Conservation (phyloP, 2,797 vertebrate genomes). For the Trachurus trachurus region DNA sequence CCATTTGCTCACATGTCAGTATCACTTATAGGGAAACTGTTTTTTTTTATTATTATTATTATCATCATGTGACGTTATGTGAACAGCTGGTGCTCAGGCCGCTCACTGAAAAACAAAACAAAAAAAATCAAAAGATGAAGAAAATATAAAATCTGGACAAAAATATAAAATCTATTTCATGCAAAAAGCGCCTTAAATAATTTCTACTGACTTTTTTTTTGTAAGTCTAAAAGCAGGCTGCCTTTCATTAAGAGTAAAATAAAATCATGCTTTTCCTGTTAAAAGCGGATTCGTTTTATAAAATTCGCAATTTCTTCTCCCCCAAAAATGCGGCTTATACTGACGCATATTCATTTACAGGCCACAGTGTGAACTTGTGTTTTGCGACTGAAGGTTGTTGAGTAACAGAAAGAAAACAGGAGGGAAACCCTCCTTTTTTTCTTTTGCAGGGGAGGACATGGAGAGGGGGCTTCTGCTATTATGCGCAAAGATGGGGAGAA, state of each 20-base stretch:
- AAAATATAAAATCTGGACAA: no score
- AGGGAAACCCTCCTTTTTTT: conserved; percentile 8
- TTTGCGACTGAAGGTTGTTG: conserved; percentile 62
- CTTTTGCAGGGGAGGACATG: conserved; percentile 63
- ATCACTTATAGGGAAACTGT: no score
- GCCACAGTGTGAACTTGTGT: neutral
- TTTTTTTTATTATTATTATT: neutral
- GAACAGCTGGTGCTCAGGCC: neutral
- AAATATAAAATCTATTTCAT: no score
- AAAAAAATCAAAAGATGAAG: neutral
- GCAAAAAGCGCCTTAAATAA: neutral
- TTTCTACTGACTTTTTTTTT: neutral
- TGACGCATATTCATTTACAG: no score
- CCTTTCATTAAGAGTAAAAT: no score
- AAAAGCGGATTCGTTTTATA: no score
- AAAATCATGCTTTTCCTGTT: no score
- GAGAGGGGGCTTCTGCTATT: conserved; percentile 88
- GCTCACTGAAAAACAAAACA: neutral
- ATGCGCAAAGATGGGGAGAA: conserved; percentile 93
- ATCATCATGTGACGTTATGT: neutral
- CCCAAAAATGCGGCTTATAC: no score
- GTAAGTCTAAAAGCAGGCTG: no score
- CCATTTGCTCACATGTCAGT: neutral
- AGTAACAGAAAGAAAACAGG: conserved; percentile 6
- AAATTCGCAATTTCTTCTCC: no score